These are phyloP conservation scores for Parochlus steinenii DNA, from an alignment of 2,888 invertebrate species.

Conservation along the genomic window DNA sequence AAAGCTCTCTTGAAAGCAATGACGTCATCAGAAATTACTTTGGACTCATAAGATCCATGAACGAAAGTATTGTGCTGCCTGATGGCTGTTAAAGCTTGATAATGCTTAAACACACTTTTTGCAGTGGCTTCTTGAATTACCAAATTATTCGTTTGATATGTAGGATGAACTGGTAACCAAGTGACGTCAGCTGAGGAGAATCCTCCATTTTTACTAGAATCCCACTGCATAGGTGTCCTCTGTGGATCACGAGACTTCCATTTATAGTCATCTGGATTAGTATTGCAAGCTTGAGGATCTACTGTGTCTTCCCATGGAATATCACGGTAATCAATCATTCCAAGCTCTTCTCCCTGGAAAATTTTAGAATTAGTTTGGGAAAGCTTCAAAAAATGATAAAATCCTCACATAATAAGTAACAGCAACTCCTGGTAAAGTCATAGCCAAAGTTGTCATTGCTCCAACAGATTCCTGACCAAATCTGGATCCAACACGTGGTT, in stretches of 20 bases:
- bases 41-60: conserved; percentile 31
- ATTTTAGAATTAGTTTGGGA: background rate
- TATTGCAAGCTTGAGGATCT: conserved; percentile 40
- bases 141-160: conserved; percentile 37
- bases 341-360: conserved; percentile 56
- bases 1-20: conserved; percentile 13
- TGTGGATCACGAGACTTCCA: conserved; percentile 43
- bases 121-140: conserved; percentile 27
- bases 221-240: conserved; percentile 62
- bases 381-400: background rate
- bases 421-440: conserved; percentile 40
- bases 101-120: conserved; percentile 39
- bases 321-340: conserved; percentile 41
- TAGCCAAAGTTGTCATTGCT: conserved; percentile 36
- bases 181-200: conserved; percentile 34
- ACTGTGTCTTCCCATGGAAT: conserved; percentile 42
- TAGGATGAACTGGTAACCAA: conserved; percentile 44
- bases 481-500: conserved; percentile 29
- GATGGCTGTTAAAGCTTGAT: conserved; percentile 33
- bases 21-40: background rate
- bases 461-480: conserved; percentile 33
- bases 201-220: conserved; percentile 29
- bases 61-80: conserved; percentile 31
- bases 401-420: conserved; percentile 45
- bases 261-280: conserved; percentile 29